These are phyloP conservation scores for Ennomos fuscantarius DNA, from an alignment of 2,888 invertebrate genomes.

Conservation along the genomic window DNA sequence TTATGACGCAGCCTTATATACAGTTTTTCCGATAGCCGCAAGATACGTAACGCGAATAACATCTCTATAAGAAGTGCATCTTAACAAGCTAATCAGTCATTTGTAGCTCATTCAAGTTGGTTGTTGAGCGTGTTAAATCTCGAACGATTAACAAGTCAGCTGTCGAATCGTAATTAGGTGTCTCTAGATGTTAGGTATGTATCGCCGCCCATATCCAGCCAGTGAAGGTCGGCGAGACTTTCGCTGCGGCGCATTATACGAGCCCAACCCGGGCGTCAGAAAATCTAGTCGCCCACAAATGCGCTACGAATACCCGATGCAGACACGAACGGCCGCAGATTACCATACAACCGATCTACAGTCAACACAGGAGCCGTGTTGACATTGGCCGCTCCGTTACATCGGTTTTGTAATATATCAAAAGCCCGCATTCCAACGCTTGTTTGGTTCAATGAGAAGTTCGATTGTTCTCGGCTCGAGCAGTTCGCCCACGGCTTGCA, in stretches of 20 bases:
- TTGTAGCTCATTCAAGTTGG: constrained; percentile 35
- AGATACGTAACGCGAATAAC: constrained; percentile 41
- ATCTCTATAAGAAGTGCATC: constrained; percentile 40
- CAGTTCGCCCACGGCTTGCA: constrained; percentile 62
- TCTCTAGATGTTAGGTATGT: constrained; percentile 66
- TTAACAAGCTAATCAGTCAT: constrained; percentile 39
- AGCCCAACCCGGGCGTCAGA: constrained; percentile 70
- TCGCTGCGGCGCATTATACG: constrained; percentile 70
- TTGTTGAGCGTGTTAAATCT: constrained; percentile 42
- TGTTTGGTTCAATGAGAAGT: constrained; percentile 66
- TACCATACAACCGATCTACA: constrained; percentile 72
- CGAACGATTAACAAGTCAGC: constrained; percentile 35
- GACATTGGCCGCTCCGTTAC: constrained; percentile 80
- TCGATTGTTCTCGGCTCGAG: constrained; percentile 74
- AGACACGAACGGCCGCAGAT: constrained; percentile 54
- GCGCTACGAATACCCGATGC: constrained; percentile 59
- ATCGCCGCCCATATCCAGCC: constrained; percentile 76
- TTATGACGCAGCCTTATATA: too few relatives aligned
- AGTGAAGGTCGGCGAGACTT: constrained; percentile 81
- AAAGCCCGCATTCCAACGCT: constrained; percentile 75
- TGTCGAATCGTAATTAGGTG: constrained; percentile 67
- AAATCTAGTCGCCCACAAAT: constrained; percentile 77
- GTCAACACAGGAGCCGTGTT: constrained; percentile 70
- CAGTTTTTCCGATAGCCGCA: constrained; percentile 35
- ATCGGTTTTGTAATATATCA: constrained; percentile 79